Conservation (phyloP, 1,140 invertebrate species). For the Leptinotarsa defecta region DNA sequence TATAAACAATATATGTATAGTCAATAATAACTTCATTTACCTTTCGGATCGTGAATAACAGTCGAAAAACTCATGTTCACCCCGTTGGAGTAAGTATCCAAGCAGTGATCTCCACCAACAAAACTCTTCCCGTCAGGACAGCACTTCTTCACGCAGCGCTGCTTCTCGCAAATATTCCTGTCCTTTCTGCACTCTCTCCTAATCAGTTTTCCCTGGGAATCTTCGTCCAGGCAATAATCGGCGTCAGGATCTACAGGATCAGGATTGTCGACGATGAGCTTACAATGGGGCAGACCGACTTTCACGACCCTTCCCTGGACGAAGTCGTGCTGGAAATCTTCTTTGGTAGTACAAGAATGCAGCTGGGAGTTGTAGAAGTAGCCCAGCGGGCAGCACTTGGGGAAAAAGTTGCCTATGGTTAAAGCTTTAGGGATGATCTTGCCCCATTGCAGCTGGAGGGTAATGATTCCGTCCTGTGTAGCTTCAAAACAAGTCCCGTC, state of each 20-base stretch:
- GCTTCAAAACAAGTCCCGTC: slow-evolving; percentile 22
- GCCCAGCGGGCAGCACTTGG: slow-evolving; percentile 41
- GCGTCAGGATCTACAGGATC: neutral
- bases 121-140: slow-evolving; percentile 43
- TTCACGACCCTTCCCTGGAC: slow-evolving; percentile 29
- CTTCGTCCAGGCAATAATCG: slow-evolving; percentile 36
- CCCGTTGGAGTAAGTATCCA: slow-evolving; percentile 36
- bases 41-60: slow-evolving; percentile 29
- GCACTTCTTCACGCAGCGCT: slow-evolving; percentile 38
- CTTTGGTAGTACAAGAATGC: slow-evolving; percentile 31
- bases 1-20: no score
- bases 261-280: slow-evolving; percentile 32
- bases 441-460: neutral
- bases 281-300: slow-evolving; percentile 37
- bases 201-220: slow-evolving; percentile 14
- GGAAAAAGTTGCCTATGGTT: slow-evolving; percentile 12
- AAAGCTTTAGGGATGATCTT: neutral
- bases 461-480: neutral
- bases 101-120: slow-evolving; percentile 32
- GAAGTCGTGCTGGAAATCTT: neutral
- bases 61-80: slow-evolving; percentile 31
- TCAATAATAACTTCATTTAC: slow-evolving; percentile 20
- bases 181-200: slow-evolving; percentile 36
- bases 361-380: slow-evolving; percentile 32
- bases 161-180: slow-evolving; percentile 24